Evolutionary conservation across 2,113 vertebrate genomes (phyloP).

Genomic region (Sula dactylatra): DNA sequence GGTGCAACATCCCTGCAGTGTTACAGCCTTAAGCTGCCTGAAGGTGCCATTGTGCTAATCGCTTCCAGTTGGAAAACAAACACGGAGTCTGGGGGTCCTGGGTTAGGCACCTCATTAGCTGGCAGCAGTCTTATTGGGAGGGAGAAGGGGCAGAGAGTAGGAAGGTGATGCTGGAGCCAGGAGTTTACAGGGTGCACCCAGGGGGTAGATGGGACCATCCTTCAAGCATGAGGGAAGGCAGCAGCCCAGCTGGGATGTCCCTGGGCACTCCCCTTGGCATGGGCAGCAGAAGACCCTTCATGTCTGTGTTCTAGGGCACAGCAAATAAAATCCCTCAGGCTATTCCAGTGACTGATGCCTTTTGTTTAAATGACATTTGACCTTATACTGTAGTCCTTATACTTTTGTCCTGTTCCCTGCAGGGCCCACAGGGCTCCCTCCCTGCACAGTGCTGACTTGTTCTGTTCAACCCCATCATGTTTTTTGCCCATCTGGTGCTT

Average conservation of each 20-base stretch:
- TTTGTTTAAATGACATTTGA: background rate
- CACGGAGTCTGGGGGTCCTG: background rate
- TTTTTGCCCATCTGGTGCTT: background rate
- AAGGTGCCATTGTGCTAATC: background rate
- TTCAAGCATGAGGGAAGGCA: background rate
- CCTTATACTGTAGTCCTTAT: background rate
- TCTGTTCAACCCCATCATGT: background rate
- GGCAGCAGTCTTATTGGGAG: background rate
- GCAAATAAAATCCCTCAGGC: background rate
- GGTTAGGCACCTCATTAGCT: background rate
- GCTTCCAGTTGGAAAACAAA: background rate
- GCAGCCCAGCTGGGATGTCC: background rate
- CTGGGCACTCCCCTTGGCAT: background rate
- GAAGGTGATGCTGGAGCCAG: background rate
- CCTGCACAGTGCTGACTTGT: background rate
- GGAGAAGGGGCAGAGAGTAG: background rate
- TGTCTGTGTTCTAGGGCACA: background rate
- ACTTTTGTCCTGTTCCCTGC: background rate
- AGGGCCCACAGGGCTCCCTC: background rate
- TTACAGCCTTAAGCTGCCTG: background rate
- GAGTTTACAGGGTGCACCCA: background rate
- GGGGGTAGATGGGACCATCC: background rate
- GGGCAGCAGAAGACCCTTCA: background rate
- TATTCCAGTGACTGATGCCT: background rate
- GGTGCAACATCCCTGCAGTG: background rate